These are phyloP conservation scores for Caenorhabditis parvicauda DNA, from an alignment of 2,888 invertebrate genomes.

Conservation along the genomic window DNA sequence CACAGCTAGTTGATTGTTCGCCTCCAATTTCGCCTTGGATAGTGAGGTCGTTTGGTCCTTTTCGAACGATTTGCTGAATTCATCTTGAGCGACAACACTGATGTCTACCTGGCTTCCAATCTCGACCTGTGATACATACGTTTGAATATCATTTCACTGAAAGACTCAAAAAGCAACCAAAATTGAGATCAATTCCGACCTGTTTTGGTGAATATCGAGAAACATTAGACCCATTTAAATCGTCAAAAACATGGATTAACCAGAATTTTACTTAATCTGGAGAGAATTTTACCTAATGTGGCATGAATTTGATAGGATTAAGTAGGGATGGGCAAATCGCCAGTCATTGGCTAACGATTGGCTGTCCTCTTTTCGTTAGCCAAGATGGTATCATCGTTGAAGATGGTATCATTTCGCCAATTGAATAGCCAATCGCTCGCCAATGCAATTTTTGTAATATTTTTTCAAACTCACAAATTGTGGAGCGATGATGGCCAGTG, in stretches of 20 bases:
- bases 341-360: too few species aligned
- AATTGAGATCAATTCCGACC: constrained; percentile 2
- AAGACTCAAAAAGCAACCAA: constrained; percentile 1
- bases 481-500: constrained; percentile 40
- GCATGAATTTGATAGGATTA: too few species aligned
- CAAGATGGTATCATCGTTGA: too few species aligned
- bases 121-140: constrained; percentile 28
- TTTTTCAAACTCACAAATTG: constrained; percentile 30
- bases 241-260: background rate
- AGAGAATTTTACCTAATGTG: background rate
- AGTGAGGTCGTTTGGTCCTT: constrained; percentile 26
- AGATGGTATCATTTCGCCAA: too few species aligned
- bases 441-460: background rate
- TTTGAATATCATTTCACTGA: background rate
- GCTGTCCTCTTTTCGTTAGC: too few species aligned
- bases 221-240: background rate
- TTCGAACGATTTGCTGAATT: constrained; percentile 38
- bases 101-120: constrained; percentile 32
- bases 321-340: too few species aligned
- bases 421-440: too few species aligned
- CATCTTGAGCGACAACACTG: constrained; percentile 41
- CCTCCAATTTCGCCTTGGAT: constrained; percentile 24
- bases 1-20: constrained; percentile 14
- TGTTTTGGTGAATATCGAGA: too few species aligned
- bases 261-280: background rate